A percentile compares a stretch with the other conserved stretches of the same genome.
phyloP scores from a whole-genome alignment of 1,140 invertebrate genomes.

The Saccostrea echinata region DNA sequence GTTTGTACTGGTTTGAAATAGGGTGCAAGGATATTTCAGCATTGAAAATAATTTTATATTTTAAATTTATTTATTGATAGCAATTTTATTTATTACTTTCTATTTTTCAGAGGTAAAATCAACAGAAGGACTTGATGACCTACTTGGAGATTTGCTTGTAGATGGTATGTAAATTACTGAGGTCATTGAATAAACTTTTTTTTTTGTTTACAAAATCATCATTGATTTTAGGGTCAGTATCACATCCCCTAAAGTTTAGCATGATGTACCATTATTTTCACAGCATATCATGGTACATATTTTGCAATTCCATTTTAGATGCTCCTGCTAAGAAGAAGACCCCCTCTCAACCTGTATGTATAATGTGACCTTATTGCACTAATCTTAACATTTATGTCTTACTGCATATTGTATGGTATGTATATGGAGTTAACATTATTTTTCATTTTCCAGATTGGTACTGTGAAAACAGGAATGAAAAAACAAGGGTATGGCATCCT shows the following conservation, averaged over 20 bases:
- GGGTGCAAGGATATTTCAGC: no score
- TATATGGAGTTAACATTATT: neutral
- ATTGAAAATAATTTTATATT: neutral
- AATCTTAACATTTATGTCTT: neutral
- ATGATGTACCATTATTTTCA: no score
- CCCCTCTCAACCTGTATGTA: conserved; percentile 42
- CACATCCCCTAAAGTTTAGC: no score
- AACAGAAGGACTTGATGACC: conserved; percentile 70
- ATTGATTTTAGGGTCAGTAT: neutral
- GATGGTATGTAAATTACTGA: conserved; percentile 58
- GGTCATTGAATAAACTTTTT: neutral
- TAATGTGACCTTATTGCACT: neutral
- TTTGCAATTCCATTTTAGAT: conserved; percentile 24
- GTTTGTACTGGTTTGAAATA: no score
- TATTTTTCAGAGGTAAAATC: conserved; percentile 50
- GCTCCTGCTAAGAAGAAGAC: conserved; percentile 55
- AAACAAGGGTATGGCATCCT: conserved; percentile 53
- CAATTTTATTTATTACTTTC: neutral
- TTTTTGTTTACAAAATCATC: neutral
- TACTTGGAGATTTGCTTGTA: conserved; percentile 71
- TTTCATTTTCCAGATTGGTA: conserved; percentile 36
- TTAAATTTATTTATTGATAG: neutral
- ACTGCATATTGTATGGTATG: neutral
- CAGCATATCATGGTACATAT: neutral
- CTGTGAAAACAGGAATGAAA: conserved; percentile 37